Evolutionary conservation across 2,888 invertebrate species (phyloP), one percentile per base, ranked within the genome.

Genomic region (Allolobophora icterica): DNA sequence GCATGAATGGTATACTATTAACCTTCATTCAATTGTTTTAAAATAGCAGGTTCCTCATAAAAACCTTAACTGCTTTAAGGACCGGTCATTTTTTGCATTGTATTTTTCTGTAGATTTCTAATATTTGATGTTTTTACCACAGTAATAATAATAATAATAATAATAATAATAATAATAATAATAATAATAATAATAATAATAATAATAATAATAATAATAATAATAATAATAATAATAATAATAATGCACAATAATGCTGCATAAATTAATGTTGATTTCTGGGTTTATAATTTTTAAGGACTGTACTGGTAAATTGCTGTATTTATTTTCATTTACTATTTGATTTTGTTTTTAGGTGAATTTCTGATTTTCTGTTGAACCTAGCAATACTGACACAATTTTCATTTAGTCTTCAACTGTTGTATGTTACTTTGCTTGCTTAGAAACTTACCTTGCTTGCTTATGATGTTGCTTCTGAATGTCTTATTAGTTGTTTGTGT

Each of bases 341-440:
- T 71, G 71, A 30, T 71, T 71, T n/a, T 71, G n/a, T 71, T 71
- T 45, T 71, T 71, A 71, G 71, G n/a, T 71, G 71, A 71, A 71
- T 71, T 71, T 71, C 52, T 52, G 24, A 52, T 21, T 52, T 24
- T 52, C 71, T 71, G 30, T 30, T 71, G 71, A n/a, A n/a, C 71
- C 71, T 71, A n/a, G n/a, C 30, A n/a, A n/a, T 71, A 71, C n/a
- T 71, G 71, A n/a, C 71, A 71, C 71, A 71, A n/a, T 71, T 71
- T 30, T 71, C 30, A n/a, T 71, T 71, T 71, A n/a, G 30, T 71
- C 5, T n/a, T 71, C 71, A 71, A n/a, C n/a, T 71, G 52, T 71
- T 71, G 30, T 71, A n/a, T 30, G 17, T 71, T 71, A 8, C n/a
- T n/a, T n/a, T n/a, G 30, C 13, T 71, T 52, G 52, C 52, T 52